These are phyloP conservation scores for Tauraco hartlaubi DNA, from an alignment of 2,797 vertebrate genomes.

Conservation along the genomic window DNA sequence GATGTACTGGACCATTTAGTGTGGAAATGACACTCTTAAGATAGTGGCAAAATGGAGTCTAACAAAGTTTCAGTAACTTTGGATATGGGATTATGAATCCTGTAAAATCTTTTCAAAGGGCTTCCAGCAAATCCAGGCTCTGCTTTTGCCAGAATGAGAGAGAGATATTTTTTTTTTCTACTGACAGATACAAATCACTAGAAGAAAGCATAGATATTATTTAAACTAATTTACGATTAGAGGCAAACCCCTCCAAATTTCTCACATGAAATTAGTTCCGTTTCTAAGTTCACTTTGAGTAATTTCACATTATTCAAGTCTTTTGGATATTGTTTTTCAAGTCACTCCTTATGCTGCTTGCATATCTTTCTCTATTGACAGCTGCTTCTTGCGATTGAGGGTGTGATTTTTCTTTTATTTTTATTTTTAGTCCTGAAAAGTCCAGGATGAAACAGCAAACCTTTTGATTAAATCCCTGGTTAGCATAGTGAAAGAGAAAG, in stretches of 20 bases:
- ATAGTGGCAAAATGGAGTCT: background rate
- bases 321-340: background rate
- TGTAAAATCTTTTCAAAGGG: background rate
- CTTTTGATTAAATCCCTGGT: slow-evolving; percentile 28
- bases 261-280: background rate
- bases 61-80: background rate
- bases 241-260: background rate
- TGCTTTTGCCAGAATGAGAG: background rate
- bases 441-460: background rate
- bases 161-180: background rate
- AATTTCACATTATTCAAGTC: background rate
- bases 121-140: background rate
- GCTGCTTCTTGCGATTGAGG: background rate
- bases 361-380: background rate
- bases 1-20: background rate
- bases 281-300: background rate
- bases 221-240: background rate
- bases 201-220: background rate
- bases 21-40: background rate
- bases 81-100: background rate
- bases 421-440: background rate
- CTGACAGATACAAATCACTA: background rate
- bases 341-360: background rate
- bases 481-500: background rate
- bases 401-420: background rate